phyloP scores from a whole-genome alignment of 2,888 invertebrate genomes.

The Podabrus alpinus region DNA sequence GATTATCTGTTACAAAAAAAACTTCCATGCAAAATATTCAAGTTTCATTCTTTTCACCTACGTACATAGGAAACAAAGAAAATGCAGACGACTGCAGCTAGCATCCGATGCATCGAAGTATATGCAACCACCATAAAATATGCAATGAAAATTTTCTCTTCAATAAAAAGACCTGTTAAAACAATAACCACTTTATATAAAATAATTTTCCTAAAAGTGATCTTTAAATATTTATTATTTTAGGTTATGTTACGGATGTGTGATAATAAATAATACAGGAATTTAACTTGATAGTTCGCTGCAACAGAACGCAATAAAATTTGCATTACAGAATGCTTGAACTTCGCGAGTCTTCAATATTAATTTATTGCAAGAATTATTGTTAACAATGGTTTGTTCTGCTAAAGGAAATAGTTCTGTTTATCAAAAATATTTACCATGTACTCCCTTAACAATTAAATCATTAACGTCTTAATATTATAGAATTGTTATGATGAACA shows the following conservation, averaged over 20 bases:
- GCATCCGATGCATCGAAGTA: not conserved
- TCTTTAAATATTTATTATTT: not conserved
- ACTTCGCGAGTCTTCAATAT: slow-evolving; percentile 5
- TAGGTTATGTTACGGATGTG: not conserved
- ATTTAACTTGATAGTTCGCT: not conserved
- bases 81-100: slow-evolving; percentile 9
- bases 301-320: slow-evolving; percentile 16
- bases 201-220: not conserved
- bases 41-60: slow-evolving; percentile 18
- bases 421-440: no score
- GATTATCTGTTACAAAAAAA: slow-evolving; percentile 20
- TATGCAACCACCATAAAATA: not conserved
- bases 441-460: no score
- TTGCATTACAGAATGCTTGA: slow-evolving; percentile 22
- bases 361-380: slow-evolving; percentile 12
- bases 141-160: not conserved
- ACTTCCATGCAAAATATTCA: slow-evolving; percentile 23
- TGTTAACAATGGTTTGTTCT: slow-evolving; percentile 13
- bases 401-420: no score
- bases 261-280: not conserved
- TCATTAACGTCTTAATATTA: no score
- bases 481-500: no score
- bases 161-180: not conserved
- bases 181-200: not conserved
- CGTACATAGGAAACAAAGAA: slow-evolving; percentile 10